phyloP scores from a whole-genome alignment of 37 sponge, comb jelly and placozoan genomes.

The Dysidea cf. avara region DNA sequence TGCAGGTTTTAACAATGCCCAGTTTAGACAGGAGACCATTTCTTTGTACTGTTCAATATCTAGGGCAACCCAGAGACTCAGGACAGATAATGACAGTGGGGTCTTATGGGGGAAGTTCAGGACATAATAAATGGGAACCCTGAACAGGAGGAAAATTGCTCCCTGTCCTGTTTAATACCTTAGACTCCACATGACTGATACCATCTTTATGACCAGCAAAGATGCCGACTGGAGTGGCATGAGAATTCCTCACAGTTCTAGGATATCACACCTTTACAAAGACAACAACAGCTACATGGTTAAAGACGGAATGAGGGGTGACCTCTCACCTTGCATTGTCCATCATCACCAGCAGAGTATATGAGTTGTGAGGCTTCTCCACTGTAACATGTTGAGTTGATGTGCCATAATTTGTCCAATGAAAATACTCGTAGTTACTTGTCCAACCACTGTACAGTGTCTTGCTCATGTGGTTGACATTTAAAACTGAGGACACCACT shows the following conservation, averaged over 20 bases:
- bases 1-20: no score
- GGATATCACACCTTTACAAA: constrained; percentile 77
- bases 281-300: neutral
- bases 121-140: no score
- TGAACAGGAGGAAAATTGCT: no score
- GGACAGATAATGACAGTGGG: no score
- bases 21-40: no score
- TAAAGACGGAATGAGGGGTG: neutral
- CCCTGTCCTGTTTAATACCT: constrained; percentile 41
- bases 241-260: constrained; percentile 42
- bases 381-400: constrained; percentile 60
- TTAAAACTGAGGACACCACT: no score
- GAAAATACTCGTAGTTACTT: no score
- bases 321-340: constrained; percentile 31
- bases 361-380: constrained; percentile 60
- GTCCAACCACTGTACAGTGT: no score
- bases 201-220: constrained; percentile 90
- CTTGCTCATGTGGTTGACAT: no score
- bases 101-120: no score
- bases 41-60: no score
- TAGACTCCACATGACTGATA: constrained; percentile 81
- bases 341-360: constrained; percentile 79
- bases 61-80: no score
- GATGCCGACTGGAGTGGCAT: constrained; percentile 68
- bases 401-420: constrained; percentile 62